Conservation (phyloP, 2,797 vertebrate genomes). For the Xiphorhynchus erythropygius region DNA sequence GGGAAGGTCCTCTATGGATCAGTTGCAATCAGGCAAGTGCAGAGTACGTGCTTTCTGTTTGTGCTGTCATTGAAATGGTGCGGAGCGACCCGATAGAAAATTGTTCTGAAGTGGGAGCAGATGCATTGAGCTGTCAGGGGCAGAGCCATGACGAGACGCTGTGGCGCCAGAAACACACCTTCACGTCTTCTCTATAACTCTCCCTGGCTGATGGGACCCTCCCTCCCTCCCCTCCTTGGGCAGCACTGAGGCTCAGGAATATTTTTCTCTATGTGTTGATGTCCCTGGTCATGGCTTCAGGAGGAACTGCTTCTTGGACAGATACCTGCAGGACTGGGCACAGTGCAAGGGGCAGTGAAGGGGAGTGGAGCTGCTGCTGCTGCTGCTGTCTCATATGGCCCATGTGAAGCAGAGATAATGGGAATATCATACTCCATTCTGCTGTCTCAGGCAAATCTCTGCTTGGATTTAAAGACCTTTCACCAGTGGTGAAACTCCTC, state of each 20-base stretch:
- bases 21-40: not conserved
- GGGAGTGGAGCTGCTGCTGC: not conserved
- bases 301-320: not conserved
- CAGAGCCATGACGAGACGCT: conserved; percentile 37
- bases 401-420: not conserved
- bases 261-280: not conserved
- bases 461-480: not conserved
- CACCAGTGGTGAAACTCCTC: fast-evolving
- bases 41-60: not conserved
- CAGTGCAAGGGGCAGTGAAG: fast-evolving
- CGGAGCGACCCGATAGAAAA: conserved; percentile 24
- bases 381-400: not conserved
- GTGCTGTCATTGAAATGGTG: conserved; percentile 5
- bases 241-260: not conserved
- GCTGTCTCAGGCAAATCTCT: not conserved
- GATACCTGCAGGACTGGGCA: not conserved
- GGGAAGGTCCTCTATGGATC: not conserved
- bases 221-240: not conserved
- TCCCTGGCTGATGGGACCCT: not conserved
- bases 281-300: not conserved
- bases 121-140: conserved; percentile 65
- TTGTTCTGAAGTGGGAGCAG: conserved; percentile 35
- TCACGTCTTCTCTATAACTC: not conserved
- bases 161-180: conserved; percentile 38
- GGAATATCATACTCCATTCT: not conserved